Base-by-base conservation (phyloP, 2,888 invertebrate species). In the Melanostoma mellinum region DNA sequence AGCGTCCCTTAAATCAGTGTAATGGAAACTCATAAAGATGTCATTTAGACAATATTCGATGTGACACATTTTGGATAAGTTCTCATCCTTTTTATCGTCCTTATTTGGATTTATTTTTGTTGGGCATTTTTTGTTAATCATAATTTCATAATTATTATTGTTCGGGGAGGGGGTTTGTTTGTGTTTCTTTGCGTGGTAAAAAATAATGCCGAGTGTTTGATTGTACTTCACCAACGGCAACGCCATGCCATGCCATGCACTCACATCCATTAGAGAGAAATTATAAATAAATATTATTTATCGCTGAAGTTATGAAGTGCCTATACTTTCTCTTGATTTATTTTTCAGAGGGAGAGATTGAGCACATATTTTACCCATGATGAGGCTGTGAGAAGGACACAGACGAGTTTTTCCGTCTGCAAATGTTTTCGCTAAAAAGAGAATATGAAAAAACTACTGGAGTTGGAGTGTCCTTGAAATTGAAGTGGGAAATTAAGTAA, bases 11-110 rank as follows among this genome's bases (percentile, higher is more conserved):
- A 53, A 79, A 84, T 75, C 79, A 84, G 79, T 75, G 84, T 84
- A 79, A 84, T 84, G 84, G 84, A 84, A 84, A 84, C 84, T 79
- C 84, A 79, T 84, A 84, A 84, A 84, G 84, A 84, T 84, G 84
- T 84, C 84, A 84, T 84, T 84, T 55, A 44, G 82, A 79, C 82
- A 74, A 75, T 79, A 84, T 84, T 79, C 79, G 75, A 84, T 74
- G 79, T 84, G 79, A 53, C 84, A 53, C 79, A 75, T 79, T 74
- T 78, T 53, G 73, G 74, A 78, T 79, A 72, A 46, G 65, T 84
- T 84, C 74, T 84, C 79, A 74, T 69, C 74, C 73, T 71, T 78
- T 20, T 20, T 74, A 30, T 40, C 9, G 36, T 60, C 65, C 63
- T 75, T 71, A 65, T 53, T 71, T 48, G 30, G 48, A 48, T 60